Evolutionary conservation across 2,888 invertebrate species (phyloP), one percentile per base, ranked within the genome.

Genomic region (Glomeris marginata): DNA sequence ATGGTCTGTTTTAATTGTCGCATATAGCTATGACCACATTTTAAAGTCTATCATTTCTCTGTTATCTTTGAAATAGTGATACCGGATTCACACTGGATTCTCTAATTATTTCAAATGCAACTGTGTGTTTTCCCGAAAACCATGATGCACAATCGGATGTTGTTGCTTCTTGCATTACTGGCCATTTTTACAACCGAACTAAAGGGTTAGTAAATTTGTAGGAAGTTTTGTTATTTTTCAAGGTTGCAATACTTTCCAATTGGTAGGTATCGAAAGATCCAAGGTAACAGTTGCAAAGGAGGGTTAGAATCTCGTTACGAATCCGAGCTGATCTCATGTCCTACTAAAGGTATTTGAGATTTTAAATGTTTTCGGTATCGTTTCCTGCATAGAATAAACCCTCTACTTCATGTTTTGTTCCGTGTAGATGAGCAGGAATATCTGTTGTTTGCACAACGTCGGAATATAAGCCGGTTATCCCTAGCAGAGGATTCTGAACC

Each of bases 211-310:
- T 22, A 20, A 16, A 21, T 15, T 22, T 40, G 16, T n/a, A 3
- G 21, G 16, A 8, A 33, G 2, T 16, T n/a, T 15, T 16, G 2
- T 13, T n/a, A 40, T 20, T 8, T 2, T 2, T 46, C 37, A 10
- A 11, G 40, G 1, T 13, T 18, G 6, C 21, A 15, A 2, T 45
- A 2, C 2, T 36, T 36, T 35, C 4, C 11, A 21, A 40, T 41
- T 51, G 38, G 22, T 46, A 66, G 66, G 0, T 91, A 90, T 63
- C 71, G 81, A n/a, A 84, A 82, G 65, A 82, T 90, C 47, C 74
- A 80, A 20, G 86, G 84, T 0, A 84, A 91, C 64, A 74, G 75
- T 1, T 92, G 92, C 63, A 66, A 72, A 3, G 78, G 76, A n/a
- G 84, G 87, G 0, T 77, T 79, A 40, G 73, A 76, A 52, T 56